Evolutionary conservation across 1,140 invertebrate genomes (phyloP), one percentile per base, ranked within the genome.

Genomic region (Palaemon carinicauda): DNA sequence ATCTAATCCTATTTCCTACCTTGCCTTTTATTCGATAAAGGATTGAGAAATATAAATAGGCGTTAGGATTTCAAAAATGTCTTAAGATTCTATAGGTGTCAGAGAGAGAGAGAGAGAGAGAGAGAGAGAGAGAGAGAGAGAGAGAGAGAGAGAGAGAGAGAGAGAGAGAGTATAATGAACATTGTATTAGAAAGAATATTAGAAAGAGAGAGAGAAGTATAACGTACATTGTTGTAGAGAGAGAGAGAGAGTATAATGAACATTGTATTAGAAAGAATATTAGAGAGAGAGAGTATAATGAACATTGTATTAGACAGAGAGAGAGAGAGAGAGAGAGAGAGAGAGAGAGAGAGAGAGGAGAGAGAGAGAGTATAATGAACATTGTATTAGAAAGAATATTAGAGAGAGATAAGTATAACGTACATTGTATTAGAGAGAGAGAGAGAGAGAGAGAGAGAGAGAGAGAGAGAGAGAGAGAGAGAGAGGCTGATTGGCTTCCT

Each of bases 391-490:
- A 69, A n/a, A 69, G 60, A 69, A n/a, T n/a, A n/a, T n/a, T n/a
- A n/a, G 17, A 56, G 54, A 56, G 54, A 56, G 54, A 56, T 3
- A 4, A 24, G 21, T 19, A 56, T 19, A n/a, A n/a, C n/a, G n/a
- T n/a, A n/a, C 21, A 3, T n/a, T 19, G 21, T 14, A 2, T 56
- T 12, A 69, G 60, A 69, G 60, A 69, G 60, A 69, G 60, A 69
- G 60, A 69, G 60, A 69, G 60, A 69, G 60, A 69, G 60, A 69
- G 60, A 69, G 60, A 69, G 60, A 69, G 60, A 69, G 60, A 69
- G 60, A 69, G 60, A 69, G 60, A 69, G 60, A 69, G 60, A 69
- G 60, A 69, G 17, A 21, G 65, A 69, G 65, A 69, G 65, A n/a
- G n/a, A n/a, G n/a, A n/a, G n/a, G n/a, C n/a, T n/a, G n/a, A n/a